A percentile compares a stretch with the other conserved stretches of the same genome.
phyloP scores from a whole-genome alignment of 1,140 invertebrate genomes.

The Drosophila leontia region DNA sequence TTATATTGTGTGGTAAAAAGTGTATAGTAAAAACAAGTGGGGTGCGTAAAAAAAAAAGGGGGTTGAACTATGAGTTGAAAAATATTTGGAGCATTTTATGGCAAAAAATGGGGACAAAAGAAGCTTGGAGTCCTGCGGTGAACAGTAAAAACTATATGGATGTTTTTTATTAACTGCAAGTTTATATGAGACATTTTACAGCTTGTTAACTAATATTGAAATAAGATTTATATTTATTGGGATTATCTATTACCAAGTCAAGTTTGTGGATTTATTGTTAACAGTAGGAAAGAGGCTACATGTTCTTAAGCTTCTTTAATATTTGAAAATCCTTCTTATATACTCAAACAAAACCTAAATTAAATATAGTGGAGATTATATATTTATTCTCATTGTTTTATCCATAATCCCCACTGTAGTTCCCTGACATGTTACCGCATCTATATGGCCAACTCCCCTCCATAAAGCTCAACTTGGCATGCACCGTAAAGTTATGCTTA shows the following conservation, averaged over 20 bases:
- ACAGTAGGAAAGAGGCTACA: not conserved
- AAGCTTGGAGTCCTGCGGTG: constrained; percentile 4
- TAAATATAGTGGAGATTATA: too few species aligned
- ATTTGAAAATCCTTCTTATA: not conserved
- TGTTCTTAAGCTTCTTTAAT: not conserved
- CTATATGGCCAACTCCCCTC: constrained; percentile 11
- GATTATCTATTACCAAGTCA: not conserved
- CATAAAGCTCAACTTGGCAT: constrained; percentile 44
- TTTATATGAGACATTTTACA: not conserved
- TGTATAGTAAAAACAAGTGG: constrained; percentile 16
- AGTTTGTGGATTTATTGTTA: not conserved
- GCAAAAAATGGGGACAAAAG: not conserved
- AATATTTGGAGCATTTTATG: constrained; percentile 25
- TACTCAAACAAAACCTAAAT: too few species aligned
- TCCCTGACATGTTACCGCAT: not conserved
- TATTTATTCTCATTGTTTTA: not conserved
- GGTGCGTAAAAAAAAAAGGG: constrained; percentile 20
- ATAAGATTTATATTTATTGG: not conserved
- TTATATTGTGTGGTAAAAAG: constrained; percentile 23
- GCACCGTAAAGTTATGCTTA: constrained; percentile 52
- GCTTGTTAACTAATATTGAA: not conserved
- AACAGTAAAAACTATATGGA: constrained; percentile 18
- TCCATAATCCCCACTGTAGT: constrained; percentile 14
- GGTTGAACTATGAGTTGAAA: constrained; percentile 5
- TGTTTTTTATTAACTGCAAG: not conserved